Evolutionary conservation across 2,113 vertebrate genomes (phyloP).

Genomic region (Tragelaphus buxtoni): DNA sequence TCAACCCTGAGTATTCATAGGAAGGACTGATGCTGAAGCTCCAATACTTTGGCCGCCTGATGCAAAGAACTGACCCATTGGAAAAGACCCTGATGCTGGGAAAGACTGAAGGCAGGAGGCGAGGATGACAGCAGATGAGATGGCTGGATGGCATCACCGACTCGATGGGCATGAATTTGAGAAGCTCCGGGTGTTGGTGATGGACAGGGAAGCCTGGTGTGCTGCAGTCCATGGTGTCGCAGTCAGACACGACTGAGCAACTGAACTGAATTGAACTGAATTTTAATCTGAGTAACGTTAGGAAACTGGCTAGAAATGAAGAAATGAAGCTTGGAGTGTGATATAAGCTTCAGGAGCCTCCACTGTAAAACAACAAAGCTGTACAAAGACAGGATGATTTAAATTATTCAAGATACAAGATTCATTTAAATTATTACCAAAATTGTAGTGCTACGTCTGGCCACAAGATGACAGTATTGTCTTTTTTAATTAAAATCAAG

Average conservation of each 20-base stretch:
- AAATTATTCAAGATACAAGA: no score
- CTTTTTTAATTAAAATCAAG: background rate
- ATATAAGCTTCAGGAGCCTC: background rate
- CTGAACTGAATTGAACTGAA: background rate
- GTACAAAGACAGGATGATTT: background rate
- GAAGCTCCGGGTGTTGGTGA: background rate
- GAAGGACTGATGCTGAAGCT: background rate
- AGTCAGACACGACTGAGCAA: background rate
- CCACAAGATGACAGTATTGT: conserved; percentile 39
- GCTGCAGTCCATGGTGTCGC: background rate
- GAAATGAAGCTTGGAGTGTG: background rate
- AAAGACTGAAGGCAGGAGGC: background rate
- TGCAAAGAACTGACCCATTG: background rate
- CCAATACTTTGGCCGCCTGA: background rate
- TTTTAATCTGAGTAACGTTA: background rate
- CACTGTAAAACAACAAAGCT: background rate
- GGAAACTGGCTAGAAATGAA: background rate
- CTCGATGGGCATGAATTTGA: background rate
- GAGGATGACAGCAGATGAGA: background rate
- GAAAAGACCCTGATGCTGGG: background rate
- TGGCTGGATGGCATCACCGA: background rate
- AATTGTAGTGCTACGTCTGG: background rate
- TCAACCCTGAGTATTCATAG: background rate
- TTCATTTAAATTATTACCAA: background rate
- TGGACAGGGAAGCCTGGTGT: background rate